Percentiles rank a stretch among this genome's conserved stretches.
Evolutionary conservation across 2,888 invertebrate genomes (phyloP).

Genomic region (Priocnemis perturbator): DNA sequence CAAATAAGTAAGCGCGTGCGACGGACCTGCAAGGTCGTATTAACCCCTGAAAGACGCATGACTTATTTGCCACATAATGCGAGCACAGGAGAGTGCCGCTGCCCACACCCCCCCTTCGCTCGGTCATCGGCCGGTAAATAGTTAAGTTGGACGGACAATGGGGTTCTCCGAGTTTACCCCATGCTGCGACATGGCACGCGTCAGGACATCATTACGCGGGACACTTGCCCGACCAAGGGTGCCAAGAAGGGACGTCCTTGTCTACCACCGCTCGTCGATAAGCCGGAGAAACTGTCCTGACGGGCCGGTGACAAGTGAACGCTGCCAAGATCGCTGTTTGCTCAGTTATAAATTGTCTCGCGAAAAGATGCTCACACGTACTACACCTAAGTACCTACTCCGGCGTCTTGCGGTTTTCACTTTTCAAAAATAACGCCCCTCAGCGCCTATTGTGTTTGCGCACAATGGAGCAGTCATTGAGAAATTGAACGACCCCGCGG

Average conservation of each 20-base stretch:
- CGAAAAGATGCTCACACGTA: too few relatives aligned
- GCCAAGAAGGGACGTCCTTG: conserved; percentile 38
- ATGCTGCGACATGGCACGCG: conserved; percentile 72
- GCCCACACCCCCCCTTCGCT: conserved; percentile 34
- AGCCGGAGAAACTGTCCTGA: conserved; percentile 27
- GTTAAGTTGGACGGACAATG: conserved; percentile 55
- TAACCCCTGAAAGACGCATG: conserved; percentile 56
- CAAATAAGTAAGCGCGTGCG: conserved; percentile 64
- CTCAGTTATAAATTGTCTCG: not conserved
- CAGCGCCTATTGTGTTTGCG: too few relatives aligned
- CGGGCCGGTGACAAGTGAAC: conserved; percentile 32
- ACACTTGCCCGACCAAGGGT: conserved; percentile 68
- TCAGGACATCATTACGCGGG: conserved; percentile 73
- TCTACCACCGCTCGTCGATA: conserved; percentile 42
- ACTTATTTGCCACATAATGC: conserved; percentile 68
- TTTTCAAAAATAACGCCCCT: too few relatives aligned
- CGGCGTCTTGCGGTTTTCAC: too few relatives aligned
- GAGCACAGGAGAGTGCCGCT: conserved; percentile 41
- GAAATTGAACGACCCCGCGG: too few relatives aligned
- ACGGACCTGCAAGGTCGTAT: conserved; percentile 47
- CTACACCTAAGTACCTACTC: not conserved
- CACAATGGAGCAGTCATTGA: too few relatives aligned
- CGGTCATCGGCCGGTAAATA: conserved; percentile 59
- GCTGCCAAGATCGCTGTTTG: conserved; percentile 15
- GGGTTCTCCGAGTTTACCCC: conserved; percentile 55